Base-by-base conservation (phyloP, 2,888 invertebrate species). In the Chrysina gloriosa region DNA sequence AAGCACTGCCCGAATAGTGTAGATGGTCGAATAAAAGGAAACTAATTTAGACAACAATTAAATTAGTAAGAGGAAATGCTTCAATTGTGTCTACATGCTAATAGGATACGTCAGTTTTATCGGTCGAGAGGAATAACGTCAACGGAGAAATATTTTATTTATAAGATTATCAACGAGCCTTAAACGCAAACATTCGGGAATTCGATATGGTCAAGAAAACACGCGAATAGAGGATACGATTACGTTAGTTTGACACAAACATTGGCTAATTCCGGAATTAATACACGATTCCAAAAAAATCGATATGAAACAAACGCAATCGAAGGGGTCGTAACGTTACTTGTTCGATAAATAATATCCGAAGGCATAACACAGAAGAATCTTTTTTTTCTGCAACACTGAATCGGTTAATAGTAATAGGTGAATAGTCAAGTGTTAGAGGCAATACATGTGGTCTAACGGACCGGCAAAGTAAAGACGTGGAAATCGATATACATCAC, bases 11-110 rank as follows among this genome's bases (percentile, higher is more conserved):
- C 36, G 34, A 54, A 19, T 54, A n/a, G 23, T 36, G n/a, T 19
- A 23, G 0, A 56, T 23, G 16, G 23, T 16, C 21, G 11, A 48
- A 11, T 9, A 36, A 56, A 56, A 56, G 56, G 23, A 56, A 56
- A 23, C 56, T 23, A 56, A 56, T 36, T 56, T 36, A 56, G 56
- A 56, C 36, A 36, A 56, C 56, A 56, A 56, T 56, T 36, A 56
- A 21, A 56, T 34, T 34, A 19, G 36, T 11, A 36, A 56, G 34
- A 56, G 56, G 56, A 56, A 56, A 56, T 56, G 23, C 56, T 23
- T 1, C 23, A 23, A 36, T 36, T 56, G 56, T 36, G 34, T 56
- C 36, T 34, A 56, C 21, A 56, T 36, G n/a, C 16, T 36, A 56
- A 56, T 36, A 36, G 36, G n/a, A 21, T 5, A 23, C 36, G 14